Evolutionary conservation across 2,797 vertebrate species (phyloP), one percentile per base, ranked within the genome.

Genomic region (Psittacula derbiana): DNA sequence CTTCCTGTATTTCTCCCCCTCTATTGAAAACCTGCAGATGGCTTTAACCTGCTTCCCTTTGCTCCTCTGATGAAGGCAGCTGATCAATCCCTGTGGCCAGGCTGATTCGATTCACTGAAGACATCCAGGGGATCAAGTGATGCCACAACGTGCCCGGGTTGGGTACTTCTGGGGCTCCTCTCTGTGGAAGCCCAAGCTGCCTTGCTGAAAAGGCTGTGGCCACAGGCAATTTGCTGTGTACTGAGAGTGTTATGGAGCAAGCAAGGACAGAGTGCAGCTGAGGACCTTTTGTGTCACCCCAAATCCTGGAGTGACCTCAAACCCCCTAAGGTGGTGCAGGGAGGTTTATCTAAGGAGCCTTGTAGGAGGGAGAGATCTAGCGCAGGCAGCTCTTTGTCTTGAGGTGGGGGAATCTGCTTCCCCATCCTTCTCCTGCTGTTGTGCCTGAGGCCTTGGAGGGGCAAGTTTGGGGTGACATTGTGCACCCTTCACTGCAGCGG

Each of bases 141-240:
- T 69, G 41, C 28, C 30, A 10, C 55, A 49, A 4, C 0, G 0
- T 46, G 44, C 19, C n/a, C 0, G 0, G 17, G 9, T 2, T 84
- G 65, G 75, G 43, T 84, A 4, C 15, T 70, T 47, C 47, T 80
- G 16, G 11, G n/a, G 25, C 50, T 81, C 19, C 61, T 60, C 23
- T 21, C 46, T 50, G 33, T 67, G 61, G 21, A 33, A 33, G 33
- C 30, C 33, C 24, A 38, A 76, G 13, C 4, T 72, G 61, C 61
- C 44, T 43, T 2, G 0, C 74, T 41, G 53, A 50, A 31, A n/a
- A 55, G 24, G 23, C 78, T 74, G 28, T 5, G 3, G 55, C 67
- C 0, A 0, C 73, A 27, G 33, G 18, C 0, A 0, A 16, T 66
- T 87, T 80, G 58, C 64, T 61, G 23, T 23, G 40, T 49, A 11